A percentile compares a stretch with the other conserved stretches of the same genome.
phyloP scores from a whole-genome alignment of 2,113 vertebrate genomes.

The Gnathonemus longibarbis region DNA sequence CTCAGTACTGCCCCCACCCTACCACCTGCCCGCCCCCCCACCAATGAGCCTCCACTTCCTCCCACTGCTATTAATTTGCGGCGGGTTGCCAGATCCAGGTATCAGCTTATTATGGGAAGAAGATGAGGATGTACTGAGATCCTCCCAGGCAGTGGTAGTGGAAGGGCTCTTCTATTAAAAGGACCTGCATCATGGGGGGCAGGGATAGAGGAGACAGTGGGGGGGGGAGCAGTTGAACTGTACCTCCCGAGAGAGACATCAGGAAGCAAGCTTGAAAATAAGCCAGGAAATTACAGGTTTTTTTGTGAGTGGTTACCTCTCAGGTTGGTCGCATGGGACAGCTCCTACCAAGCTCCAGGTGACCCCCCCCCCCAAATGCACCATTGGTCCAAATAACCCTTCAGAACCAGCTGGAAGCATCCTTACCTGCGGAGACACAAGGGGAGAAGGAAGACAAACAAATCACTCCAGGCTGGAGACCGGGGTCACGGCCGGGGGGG shows the following conservation, averaged over 20 bases:
- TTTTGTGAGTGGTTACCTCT: background rate
- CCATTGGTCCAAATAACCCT: background rate
- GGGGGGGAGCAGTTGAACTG: background rate
- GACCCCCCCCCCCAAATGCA: background rate
- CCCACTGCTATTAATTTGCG: slow-evolving; percentile 8
- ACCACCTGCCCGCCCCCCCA: background rate
- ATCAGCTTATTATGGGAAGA: background rate
- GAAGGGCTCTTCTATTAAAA: slow-evolving; percentile 8
- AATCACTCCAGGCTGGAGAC: background rate
- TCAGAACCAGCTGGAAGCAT: background rate
- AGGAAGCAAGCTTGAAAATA: background rate
- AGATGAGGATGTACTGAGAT: background rate
- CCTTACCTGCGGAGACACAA: slow-evolving; percentile 22
- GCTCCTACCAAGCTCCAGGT: background rate
- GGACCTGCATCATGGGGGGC: background rate
- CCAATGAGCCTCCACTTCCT: background rate
- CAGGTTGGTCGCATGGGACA: background rate
- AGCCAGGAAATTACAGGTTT: background rate
- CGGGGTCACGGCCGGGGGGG: background rate
- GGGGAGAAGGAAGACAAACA: background rate
- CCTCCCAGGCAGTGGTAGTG: background rate
- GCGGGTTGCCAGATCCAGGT: background rate
- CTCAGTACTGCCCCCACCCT: background rate
- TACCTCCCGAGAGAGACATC: background rate
- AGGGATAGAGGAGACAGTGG: background rate